Evolutionary conservation across 2,888 invertebrate genomes (phyloP).

Genomic region (Lucinisca nassula): DNA sequence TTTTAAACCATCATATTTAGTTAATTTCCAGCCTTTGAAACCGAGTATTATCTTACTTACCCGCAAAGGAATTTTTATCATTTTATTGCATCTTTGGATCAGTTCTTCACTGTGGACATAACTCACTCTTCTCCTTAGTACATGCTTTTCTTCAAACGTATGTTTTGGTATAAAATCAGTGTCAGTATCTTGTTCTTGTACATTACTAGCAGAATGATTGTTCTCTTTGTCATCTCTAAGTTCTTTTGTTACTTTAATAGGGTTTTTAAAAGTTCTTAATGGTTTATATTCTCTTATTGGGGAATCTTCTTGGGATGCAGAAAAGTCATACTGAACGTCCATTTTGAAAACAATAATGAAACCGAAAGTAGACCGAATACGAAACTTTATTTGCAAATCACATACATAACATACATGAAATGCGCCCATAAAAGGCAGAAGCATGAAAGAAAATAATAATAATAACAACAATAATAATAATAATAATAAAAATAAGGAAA

Average conservation of each 20-base stretch:
- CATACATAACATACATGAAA: too few relatives aligned
- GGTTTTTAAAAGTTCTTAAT: background rate
- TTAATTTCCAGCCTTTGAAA: too few relatives aligned
- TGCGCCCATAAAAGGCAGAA: too few relatives aligned
- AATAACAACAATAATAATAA: too few relatives aligned
- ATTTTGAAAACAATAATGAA: background rate
- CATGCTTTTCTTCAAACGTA: background rate
- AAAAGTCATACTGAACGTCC: background rate
- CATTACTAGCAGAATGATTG: background rate
- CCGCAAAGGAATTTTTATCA: constrained; percentile 58
- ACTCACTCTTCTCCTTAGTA: constrained; percentile 2
- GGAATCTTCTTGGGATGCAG: constrained; percentile 43
- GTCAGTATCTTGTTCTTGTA: background rate
- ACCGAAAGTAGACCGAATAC: constrained; percentile 11
- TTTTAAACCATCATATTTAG: too few relatives aligned
- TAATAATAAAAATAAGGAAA: too few relatives aligned
- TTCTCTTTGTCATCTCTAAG: background rate
- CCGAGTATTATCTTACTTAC: too few relatives aligned
- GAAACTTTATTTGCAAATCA: too few relatives aligned
- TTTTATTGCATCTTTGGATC: constrained; percentile 34
- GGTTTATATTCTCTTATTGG: constrained; percentile 52
- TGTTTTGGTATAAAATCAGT: background rate
- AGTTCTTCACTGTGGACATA: constrained; percentile 52
- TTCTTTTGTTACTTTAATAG: background rate
- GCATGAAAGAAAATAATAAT: too few relatives aligned